Base-by-base conservation (phyloP, 2,888 invertebrate genomes). In the Ophion obscuratus region DNA sequence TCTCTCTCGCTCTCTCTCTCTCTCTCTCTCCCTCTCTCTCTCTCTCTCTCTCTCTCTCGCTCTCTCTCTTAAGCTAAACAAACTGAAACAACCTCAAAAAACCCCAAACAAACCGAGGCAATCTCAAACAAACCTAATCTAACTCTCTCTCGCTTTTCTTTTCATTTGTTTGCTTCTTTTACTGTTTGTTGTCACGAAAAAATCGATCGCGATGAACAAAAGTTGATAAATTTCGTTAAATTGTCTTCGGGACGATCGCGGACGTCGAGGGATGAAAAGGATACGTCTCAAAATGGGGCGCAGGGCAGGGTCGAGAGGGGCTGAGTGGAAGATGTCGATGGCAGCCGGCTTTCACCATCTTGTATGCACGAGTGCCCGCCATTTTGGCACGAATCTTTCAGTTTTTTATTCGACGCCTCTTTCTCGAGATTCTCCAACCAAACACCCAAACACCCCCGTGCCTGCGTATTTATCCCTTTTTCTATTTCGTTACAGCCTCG, bases 401-500 rank as follows among this genome's bases (percentile, higher is more conserved):
- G 76, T 81, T 83, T 68, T 40, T 77, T 74, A 57, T 77, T 57
- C 59, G 70, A 53, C 10, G 24, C n/a, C 77, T 47, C 68, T 77
- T 80, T 73, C 71, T n/a, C 11, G 3, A 20, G 64, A 17, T 67
- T 27, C 17, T 62, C 24, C 44, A n/a, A 31, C 11, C 57, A 10
- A 40, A 67, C 57, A 31, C 53, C 17, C 66, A 68, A 53, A 53
- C 17, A 20, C 47, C 76, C 24, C 2, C 44, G n/a, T 62, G 11
- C 27, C 75, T 20, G 27, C 27, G 36, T 62, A 11, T 53, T 53
- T 17, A 17, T 53, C 53, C 17, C 31, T 24, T 78, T 73, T 83
- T 86, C 81, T 83, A 86, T 86, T 78, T 77, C 83, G 86, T 83
- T 86, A 86, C 61, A 64, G 74, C 64, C 81, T 73, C 76, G 53